These are phyloP conservation scores for Toxotes lorentzi DNA, from an alignment of 2,797 vertebrate species.

Conservation along the genomic window DNA sequence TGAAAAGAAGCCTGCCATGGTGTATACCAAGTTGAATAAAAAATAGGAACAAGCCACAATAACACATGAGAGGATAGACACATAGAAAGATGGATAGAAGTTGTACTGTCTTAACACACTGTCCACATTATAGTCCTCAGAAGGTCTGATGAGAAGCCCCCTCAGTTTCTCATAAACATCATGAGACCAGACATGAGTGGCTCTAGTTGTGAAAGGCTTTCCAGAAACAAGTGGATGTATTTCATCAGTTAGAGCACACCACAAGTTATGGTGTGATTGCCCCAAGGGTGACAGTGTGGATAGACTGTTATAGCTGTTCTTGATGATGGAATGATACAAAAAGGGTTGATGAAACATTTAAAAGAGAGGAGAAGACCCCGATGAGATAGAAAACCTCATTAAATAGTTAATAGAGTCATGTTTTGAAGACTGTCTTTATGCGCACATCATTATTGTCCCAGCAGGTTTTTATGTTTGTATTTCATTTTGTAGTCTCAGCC, in stretches of 20 bases:
- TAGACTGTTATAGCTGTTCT: slow-evolving; percentile 20
- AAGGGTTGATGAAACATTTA: slow-evolving; percentile 20
- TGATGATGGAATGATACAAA: slow-evolving; percentile 3
- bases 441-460: slow-evolving; percentile 10
- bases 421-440: slow-evolving; percentile 11
- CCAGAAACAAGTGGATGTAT: slow-evolving; percentile 40
- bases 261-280: slow-evolving; percentile 26
- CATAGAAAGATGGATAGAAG: background rate
- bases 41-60: background rate
- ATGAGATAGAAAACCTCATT: background rate
- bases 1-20: background rate
- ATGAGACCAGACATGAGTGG: slow-evolving; percentile 13
- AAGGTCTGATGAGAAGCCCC: background rate
- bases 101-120: background rate
- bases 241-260: slow-evolving; percentile 23
- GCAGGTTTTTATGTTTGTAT: slow-evolving; percentile 32
- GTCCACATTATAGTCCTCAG: slow-evolving; percentile 2
- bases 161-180: slow-evolving; percentile 17
- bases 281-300: slow-evolving; percentile 20
- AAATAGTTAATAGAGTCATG: slow-evolving; percentile 4
- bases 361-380: background rate
- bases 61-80: background rate
- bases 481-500: slow-evolving; percentile 25
- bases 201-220: slow-evolving; percentile 19
- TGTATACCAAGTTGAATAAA: background rate